These are phyloP conservation scores for Tribolium castaneum DNA, from an alignment of 1,140 invertebrate genomes.

Conservation along the genomic window DNA sequence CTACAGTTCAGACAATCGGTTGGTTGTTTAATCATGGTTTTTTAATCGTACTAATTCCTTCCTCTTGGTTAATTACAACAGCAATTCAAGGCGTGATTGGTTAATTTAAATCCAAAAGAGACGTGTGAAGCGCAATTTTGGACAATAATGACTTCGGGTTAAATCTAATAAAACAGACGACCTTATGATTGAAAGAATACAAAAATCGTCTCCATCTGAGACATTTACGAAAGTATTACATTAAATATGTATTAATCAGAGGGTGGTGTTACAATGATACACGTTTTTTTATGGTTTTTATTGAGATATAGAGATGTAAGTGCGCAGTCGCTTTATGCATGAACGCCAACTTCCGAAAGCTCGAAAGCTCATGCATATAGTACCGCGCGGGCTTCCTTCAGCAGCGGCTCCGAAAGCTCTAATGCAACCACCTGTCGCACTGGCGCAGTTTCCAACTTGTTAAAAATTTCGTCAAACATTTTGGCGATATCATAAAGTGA, in stretches of 20 bases:
- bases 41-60: neutral
- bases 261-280: neutral
- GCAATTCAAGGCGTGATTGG: neutral
- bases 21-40: neutral
- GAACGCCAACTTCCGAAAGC: conserved; percentile 39
- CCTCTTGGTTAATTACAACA: neutral
- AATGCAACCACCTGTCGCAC: conserved; percentile 43
- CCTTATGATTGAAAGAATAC: too few relatives aligned
- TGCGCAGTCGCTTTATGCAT: conserved; percentile 7
- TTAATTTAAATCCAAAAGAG: neutral
- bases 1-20: too few relatives aligned
- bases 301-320: neutral
- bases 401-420: neutral
- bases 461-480: conserved; percentile 14
- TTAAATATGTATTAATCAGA: neutral
- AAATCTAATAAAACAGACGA: too few relatives aligned
- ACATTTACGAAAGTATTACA: too few relatives aligned
- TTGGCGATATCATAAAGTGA: neutral
- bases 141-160: neutral
- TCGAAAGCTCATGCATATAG: conserved; percentile 45
- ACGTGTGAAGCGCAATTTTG: neutral
- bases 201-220: too few relatives aligned
- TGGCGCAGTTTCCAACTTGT: neutral
- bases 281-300: neutral
- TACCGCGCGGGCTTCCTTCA: conserved; percentile 41